phyloP scores from a whole-genome alignment of 2,888 invertebrate genomes.

The Amphimallon solstitiale region DNA sequence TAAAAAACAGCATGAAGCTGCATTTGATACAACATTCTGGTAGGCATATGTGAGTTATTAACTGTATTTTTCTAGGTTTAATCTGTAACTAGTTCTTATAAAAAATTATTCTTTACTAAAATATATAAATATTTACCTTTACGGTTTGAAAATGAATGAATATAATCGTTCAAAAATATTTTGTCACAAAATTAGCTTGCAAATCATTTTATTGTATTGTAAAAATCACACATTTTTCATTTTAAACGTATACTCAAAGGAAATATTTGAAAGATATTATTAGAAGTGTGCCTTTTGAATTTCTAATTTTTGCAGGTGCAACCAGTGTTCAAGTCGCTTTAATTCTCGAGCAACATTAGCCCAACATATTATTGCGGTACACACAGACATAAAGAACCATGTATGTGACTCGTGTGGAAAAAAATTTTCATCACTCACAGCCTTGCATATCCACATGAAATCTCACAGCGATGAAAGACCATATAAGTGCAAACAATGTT shows the following conservation, averaged over 20 bases:
- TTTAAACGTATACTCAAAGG: neutral
- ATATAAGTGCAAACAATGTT: slow-evolving; percentile 53
- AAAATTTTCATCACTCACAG: slow-evolving; percentile 52
- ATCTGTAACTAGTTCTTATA: too few relatives aligned
- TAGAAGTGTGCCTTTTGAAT: too few relatives aligned
- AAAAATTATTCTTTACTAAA: too few relatives aligned
- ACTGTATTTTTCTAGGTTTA: too few relatives aligned
- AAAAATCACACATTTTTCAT: too few relatives aligned
- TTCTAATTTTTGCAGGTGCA: slow-evolving; percentile 48
- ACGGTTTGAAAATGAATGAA: too few relatives aligned
- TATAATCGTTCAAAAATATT: too few relatives aligned
- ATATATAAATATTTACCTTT: too few relatives aligned
- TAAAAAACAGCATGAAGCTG: slow-evolving; percentile 52
- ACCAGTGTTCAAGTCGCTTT: slow-evolving; percentile 50
- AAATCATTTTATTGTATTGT: too few relatives aligned
- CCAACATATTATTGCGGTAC: slow-evolving; percentile 53
- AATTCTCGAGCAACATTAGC: slow-evolving; percentile 51
- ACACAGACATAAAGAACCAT: slow-evolving; percentile 54
- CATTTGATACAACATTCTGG: slow-evolving; percentile 53
- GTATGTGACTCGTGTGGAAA: slow-evolving; percentile 56
- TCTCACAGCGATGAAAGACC: slow-evolving; percentile 53
- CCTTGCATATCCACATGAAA: slow-evolving; percentile 52
- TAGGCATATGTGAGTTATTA: slow-evolving; percentile 49
- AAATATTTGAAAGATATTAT: too few relatives aligned
- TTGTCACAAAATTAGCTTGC: too few relatives aligned